These are phyloP conservation scores for Brachionus koreanus DNA, from an alignment of 1,140 invertebrate species.

Conservation along the genomic window DNA sequence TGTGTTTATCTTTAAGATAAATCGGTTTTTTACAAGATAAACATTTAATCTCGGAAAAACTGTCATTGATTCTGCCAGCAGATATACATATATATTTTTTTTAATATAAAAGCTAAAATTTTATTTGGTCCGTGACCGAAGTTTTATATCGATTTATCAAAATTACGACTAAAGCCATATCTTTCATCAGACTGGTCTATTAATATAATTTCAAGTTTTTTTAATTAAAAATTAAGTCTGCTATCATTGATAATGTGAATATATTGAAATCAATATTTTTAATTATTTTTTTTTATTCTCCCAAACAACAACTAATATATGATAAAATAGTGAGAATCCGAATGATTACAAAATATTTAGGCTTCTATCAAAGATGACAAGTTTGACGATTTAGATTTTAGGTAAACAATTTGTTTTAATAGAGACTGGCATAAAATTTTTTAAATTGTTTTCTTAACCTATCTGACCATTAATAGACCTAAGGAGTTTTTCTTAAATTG, in stretches of 20 bases:
- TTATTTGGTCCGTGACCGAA: slow-evolving; percentile 8
- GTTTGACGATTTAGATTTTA: neutral
- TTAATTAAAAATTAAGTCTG: slow-evolving; percentile 29
- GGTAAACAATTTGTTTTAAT: neutral
- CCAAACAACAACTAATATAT: neutral
- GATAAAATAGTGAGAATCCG: neutral
- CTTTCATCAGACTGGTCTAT: slow-evolving; percentile 13
- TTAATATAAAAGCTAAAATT: neutral
- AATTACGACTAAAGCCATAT: slow-evolving; percentile 10
- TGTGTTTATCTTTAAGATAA: slow-evolving; percentile 13
- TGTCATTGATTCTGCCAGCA: slow-evolving; percentile 5
- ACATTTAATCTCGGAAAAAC: slow-evolving; percentile 14
- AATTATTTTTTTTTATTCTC: neutral
- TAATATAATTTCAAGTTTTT: slow-evolving; percentile 28
- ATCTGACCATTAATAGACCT: neutral
- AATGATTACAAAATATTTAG: neutral
- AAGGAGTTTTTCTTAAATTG: neutral
- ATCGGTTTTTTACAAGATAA: slow-evolving; percentile 20
- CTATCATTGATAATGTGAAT: neutral
- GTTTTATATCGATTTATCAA: slow-evolving; percentile 33
- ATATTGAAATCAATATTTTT: slow-evolving; percentile 36
- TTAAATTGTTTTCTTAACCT: slow-evolving; percentile 3
- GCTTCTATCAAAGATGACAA: neutral
- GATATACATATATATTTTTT: neutral
- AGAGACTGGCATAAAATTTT: neutral